Base-by-base conservation (phyloP, 1,140 invertebrate genomes). In the Halotydeus destructor region DNA sequence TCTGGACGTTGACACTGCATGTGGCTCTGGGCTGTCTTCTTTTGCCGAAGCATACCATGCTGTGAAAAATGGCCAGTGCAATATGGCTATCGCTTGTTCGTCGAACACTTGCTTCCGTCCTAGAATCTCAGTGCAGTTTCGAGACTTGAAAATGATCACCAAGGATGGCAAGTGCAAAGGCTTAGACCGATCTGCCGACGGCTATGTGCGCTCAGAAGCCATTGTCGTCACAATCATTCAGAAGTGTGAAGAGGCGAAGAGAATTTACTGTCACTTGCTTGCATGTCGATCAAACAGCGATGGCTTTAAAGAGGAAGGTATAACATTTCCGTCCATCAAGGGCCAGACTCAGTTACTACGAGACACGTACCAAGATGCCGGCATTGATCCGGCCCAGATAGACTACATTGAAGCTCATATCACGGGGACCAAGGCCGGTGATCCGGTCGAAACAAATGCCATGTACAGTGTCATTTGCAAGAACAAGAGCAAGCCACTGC, bases 351-450 rank as follows among this genome's bases (percentile, higher is more conserved):
- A 68, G 39, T 63, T 96, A 12, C 74, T 93, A 47, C 60, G 70
- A 36, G 79, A 86, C 55, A 73, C 83, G 0, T 94, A 91, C 56
- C 61, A 60, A 5, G 83, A 91, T 57, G 71, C 69, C 14, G 70
- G 72, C 0, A 55, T 96, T n/a, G 70, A 77, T 53, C 86, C 86
- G 3, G 57, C 63, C 23, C 72, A 79, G 32, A 75, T 96, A 0
- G 62, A 59, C 0, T 97, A 93, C 57, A 72, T 97, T 8, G 89
- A 97, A 60, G 83, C 85, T 16, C 89, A 97, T 58, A 88, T 88
- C 18, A 94, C 89, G 4, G 89, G 89, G 27, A 38, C 21, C 21
- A 12, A 38, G 26, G 58, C 57, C 28, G 62, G 68, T 12, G 68
- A 70, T 51, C 66, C 67, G 9, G 81, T 89, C 58, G 86, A 94